These are phyloP conservation scores for Tethea ocularis DNA, from an alignment of 2,888 invertebrate genomes.

Conservation along the genomic window DNA sequence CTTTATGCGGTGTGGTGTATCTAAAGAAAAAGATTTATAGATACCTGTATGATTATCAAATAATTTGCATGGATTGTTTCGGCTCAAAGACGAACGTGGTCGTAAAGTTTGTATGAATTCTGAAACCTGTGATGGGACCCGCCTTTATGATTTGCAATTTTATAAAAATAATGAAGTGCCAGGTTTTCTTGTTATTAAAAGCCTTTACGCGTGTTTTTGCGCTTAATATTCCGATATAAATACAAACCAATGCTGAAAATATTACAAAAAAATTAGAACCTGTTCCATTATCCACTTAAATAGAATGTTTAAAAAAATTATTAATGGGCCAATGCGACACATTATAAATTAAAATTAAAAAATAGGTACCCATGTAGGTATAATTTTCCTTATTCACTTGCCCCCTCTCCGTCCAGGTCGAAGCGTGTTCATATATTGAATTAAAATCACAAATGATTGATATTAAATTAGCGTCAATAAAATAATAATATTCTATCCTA, in stretches of 20 bases:
- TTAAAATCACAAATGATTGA: constrained; percentile 52
- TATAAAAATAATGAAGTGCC: constrained; percentile 15
- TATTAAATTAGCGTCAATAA: constrained; percentile 51
- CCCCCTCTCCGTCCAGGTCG: constrained; percentile 78
- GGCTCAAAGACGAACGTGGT: constrained; percentile 40
- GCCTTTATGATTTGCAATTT: constrained; percentile 12
- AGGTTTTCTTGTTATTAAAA: constrained; percentile 30
- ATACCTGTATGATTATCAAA: constrained; percentile 56
- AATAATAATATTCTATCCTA: constrained; percentile 19
- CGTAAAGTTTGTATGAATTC: constrained; percentile 62
- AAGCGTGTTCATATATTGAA: constrained; percentile 74
- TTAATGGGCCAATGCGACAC: constrained; percentile 25
- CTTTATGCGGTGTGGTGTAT: constrained; percentile 57
- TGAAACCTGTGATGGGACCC: constrained; percentile 60
- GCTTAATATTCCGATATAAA: constrained; percentile 34
- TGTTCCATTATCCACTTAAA: constrained; percentile 11
- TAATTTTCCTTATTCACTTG: constrained; percentile 56
- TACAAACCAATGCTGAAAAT: constrained; percentile 25
- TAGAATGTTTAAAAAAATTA: neutral
- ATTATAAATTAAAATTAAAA: constrained; percentile 14
- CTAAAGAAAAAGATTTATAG: constrained; percentile 46
- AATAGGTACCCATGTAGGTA: constrained; percentile 27
- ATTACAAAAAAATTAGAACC: constrained; percentile 14
- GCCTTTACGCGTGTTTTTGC: constrained; percentile 43
- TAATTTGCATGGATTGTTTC: constrained; percentile 56